A percentile compares a stretch with the other conserved stretches of the same genome.
phyloP scores from a whole-genome alignment of 2,113 vertebrate genomes.

The Calypte anna region DNA sequence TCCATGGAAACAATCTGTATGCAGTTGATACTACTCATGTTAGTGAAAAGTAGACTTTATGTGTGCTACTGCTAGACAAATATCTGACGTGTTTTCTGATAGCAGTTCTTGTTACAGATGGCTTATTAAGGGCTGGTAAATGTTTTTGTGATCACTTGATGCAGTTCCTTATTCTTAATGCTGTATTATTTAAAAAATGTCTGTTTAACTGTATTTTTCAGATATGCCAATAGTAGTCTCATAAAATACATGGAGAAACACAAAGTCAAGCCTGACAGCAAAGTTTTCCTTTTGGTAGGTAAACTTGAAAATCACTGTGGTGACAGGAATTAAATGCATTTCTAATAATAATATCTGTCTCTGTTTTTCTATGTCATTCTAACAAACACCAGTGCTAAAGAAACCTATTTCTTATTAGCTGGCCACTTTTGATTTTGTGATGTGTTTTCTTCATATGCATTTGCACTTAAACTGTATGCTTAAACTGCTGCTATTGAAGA shows the following conservation, averaged over 20 bases:
- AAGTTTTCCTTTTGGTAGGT: constrained; percentile 96
- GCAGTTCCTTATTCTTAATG: background rate
- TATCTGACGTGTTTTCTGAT: background rate
- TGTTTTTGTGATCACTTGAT: background rate
- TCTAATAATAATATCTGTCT: background rate
- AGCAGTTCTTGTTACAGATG: background rate
- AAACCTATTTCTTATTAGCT: background rate
- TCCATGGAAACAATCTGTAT: background rate
- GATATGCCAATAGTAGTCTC: constrained; percentile 98
- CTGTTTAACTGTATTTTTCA: constrained; percentile 69
- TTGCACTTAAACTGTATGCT: background rate
- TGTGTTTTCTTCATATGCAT: background rate
- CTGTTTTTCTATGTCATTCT: background rate
- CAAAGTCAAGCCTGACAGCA: constrained; percentile 99
- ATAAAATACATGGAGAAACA: constrained; percentile 99
- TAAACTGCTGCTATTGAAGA: background rate
- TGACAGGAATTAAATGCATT: background rate
- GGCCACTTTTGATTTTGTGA: background rate
- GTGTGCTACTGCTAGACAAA: background rate
- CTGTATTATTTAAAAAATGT: background rate
- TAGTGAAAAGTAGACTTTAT: background rate
- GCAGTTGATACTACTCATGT: background rate
- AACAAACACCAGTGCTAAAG: background rate
- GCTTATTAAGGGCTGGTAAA: background rate
- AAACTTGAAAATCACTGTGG: background rate